A percentile compares a stretch with the other conserved stretches of the same genome.
phyloP scores from a whole-genome alignment of 1,140 invertebrate genomes.

The Drepana arcuata region DNA sequence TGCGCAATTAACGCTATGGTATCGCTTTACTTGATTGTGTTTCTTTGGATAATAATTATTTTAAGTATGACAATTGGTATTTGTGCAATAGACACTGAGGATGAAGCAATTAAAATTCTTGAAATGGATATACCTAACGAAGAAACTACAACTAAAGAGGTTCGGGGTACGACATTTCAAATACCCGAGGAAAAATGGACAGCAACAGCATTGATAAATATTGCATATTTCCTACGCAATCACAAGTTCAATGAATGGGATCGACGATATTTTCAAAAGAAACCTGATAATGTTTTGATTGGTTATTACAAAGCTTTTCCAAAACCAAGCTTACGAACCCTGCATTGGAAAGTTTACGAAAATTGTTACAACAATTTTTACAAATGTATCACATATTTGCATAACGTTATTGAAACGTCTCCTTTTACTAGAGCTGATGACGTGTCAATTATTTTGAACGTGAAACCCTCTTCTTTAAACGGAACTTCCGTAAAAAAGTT shows the following conservation, averaged over 20 bases:
- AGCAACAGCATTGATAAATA: slow-evolving; percentile 54
- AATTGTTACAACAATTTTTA: slow-evolving; percentile 70
- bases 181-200: slow-evolving; percentile 20
- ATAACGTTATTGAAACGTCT: slow-evolving; percentile 40
- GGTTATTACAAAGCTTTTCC: slow-evolving; percentile 68
- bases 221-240: slow-evolving; percentile 74
- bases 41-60: no score
- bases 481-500: slow-evolving; percentile 37
- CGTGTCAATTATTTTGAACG: slow-evolving; percentile 58
- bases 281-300: slow-evolving; percentile 21
- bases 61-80: no score
- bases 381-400: slow-evolving; percentile 73
- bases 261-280: slow-evolving; percentile 52
- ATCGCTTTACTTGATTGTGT: no score
- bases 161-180: slow-evolving; percentile 7
- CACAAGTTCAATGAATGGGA: slow-evolving; percentile 78
- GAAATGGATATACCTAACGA: no score
- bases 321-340: slow-evolving; percentile 64
- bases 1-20: no score
- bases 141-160: background rate
- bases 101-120: no score
- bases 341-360: slow-evolving; percentile 76
- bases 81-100: no score
- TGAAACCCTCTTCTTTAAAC: slow-evolving; percentile 31
- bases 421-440: slow-evolving; percentile 66